Evolutionary conservation across 2,888 invertebrate species (phyloP).

Genomic region (Alentia gelatinosa): DNA sequence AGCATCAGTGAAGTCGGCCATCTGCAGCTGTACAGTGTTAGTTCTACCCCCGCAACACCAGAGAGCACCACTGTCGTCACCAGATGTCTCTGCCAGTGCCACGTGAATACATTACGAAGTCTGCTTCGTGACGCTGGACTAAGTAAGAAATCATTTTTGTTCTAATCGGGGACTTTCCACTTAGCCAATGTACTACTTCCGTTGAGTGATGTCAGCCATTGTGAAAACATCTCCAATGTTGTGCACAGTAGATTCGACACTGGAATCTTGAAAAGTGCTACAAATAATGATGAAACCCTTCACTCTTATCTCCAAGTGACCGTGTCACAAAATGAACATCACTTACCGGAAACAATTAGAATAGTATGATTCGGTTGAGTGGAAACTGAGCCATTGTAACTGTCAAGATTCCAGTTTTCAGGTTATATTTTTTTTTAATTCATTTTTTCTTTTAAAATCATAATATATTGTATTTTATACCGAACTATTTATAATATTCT

Average conservation of each 20-base stretch:
- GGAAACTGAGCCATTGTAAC: background rate
- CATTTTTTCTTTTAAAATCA: background rate
- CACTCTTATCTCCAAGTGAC: background rate
- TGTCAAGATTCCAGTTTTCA: background rate
- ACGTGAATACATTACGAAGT: constrained; percentile 19
- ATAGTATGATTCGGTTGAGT: background rate
- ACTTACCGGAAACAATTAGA: background rate
- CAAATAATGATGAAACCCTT: background rate
- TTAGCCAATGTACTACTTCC: background rate
- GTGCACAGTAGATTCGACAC: too few species aligned
- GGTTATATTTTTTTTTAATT: background rate
- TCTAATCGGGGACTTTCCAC: background rate
- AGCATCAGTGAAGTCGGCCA: background rate
- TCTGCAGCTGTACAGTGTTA: background rate
- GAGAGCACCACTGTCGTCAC: background rate
- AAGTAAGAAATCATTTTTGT: background rate
- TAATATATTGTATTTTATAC: background rate
- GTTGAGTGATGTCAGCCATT: background rate
- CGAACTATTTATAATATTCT: background rate
- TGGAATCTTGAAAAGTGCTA: background rate
- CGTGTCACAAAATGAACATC: background rate
- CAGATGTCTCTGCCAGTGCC: constrained; percentile 43
- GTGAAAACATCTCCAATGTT: background rate
- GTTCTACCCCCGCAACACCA: background rate
- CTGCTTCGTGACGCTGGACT: background rate